Evolutionary conservation across 2,113 vertebrate genomes (phyloP).

Genomic region (Onychorhynchus coronatus): DNA sequence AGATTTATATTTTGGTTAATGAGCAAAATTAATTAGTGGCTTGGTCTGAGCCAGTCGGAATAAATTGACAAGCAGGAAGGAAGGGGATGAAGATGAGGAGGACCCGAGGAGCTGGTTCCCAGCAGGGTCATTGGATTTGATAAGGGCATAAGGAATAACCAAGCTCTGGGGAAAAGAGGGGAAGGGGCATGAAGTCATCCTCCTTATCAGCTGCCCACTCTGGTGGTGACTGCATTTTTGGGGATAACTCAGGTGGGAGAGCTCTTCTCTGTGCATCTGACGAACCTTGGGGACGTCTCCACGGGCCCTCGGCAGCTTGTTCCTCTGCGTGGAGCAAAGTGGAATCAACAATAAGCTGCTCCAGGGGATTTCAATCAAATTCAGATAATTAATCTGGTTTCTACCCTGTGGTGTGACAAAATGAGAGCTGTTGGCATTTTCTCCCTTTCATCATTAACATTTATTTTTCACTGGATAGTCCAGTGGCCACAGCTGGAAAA

Average conservation of each 20-base stretch:
- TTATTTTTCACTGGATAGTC: background rate
- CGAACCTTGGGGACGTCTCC: background rate
- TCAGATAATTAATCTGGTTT: background rate
- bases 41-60: background rate
- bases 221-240: rapidly evolving
- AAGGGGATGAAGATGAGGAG: background rate
- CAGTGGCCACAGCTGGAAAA: background rate
- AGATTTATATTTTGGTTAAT: background rate
- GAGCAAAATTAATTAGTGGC: slow-evolving; percentile 34
- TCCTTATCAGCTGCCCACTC: rapidly evolving
- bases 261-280: background rate
- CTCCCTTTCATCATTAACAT: background rate
- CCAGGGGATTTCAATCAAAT: background rate
- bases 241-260: background rate
- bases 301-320: rapidly evolving
- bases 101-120: background rate
- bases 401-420: background rate
- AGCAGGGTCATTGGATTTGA: rapidly evolving
- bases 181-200: background rate
- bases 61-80: background rate
- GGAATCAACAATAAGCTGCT: background rate
- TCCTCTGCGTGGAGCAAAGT: background rate
- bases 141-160: background rate
- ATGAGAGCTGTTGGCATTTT: background rate
- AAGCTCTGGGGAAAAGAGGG: background rate